phyloP scores from a whole-genome alignment of 2,113 vertebrate genomes.

The Tachysurus vachellii region DNA sequence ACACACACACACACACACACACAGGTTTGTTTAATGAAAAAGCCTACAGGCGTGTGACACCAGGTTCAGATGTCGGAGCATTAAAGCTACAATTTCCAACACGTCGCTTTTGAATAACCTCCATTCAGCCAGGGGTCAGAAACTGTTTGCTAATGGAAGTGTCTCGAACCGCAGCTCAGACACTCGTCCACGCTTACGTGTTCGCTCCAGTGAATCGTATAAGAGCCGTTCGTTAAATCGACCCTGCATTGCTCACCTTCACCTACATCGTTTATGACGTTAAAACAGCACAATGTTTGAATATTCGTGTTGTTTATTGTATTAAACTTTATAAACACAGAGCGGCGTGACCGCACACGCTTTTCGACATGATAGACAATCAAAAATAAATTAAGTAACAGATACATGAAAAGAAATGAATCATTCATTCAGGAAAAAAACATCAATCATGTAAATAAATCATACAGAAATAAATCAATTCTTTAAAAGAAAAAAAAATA shows the following conservation, averaged over 20 bases:
- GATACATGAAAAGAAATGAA: neutral
- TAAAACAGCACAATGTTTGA: neutral
- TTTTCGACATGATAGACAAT: neutral
- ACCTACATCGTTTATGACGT: neutral
- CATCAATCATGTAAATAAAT: neutral
- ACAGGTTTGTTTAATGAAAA: constrained; percentile 66
- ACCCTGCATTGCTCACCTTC: neutral
- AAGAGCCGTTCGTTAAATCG: neutral
- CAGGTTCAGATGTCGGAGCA: constrained; percentile 90
- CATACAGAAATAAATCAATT: neutral
- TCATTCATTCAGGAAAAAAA: too few species aligned
- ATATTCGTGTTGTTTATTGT: neutral
- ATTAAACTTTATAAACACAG: neutral
- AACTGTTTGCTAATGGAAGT: constrained; percentile 75
- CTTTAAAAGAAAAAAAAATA: neutral
- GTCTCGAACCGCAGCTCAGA: constrained; percentile 68
- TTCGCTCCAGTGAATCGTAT: constrained; percentile 55
- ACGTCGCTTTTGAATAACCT: constrained; percentile 74
- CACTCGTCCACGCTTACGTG: constrained; percentile 65
- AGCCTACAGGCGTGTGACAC: constrained; percentile 92
- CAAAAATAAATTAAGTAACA: neutral
- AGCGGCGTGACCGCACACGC: neutral
- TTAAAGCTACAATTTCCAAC: constrained; percentile 85
- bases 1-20: constrained; percentile 31
- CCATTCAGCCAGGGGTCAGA: constrained; percentile 67